Evolutionary conservation across 2,888 invertebrate genomes (phyloP).

Genomic region (Cantharis flavilabris): DNA sequence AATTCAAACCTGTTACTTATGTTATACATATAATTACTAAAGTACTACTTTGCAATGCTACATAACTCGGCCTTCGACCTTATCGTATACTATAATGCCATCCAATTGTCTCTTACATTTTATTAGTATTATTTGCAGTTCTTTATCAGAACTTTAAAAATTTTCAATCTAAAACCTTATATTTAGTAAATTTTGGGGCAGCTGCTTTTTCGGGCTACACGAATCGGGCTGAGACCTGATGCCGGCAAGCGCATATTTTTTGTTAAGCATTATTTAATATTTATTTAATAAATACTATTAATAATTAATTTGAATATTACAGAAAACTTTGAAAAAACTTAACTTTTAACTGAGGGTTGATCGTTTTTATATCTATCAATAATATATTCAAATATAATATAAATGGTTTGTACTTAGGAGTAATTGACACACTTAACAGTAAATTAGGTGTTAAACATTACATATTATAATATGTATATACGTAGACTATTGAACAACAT

Average conservation of each 20-base stretch:
- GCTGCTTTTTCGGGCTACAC: not conserved
- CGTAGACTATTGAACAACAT: not conserved
- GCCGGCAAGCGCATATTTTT: too few species aligned
- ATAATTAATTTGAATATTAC: not conserved
- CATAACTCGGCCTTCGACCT: not conserved
- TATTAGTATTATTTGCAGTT: not conserved
- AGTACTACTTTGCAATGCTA: not conserved
- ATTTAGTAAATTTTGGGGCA: not conserved
- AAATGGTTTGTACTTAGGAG: not conserved
- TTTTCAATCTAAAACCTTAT: not conserved
- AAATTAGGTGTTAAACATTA: not conserved
- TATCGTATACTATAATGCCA: not conserved
- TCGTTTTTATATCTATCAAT: not conserved
- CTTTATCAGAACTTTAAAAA: not conserved
- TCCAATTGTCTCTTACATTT: too few species aligned
- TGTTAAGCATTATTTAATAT: not conserved
- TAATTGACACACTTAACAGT: not conserved
- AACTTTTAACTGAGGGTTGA: not conserved
- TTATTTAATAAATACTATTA: too few species aligned
- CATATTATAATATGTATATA: too few species aligned
- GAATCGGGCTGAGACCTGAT: too few species aligned
- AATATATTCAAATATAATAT: not conserved
- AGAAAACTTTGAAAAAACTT: not conserved
- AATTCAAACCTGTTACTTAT: not conserved
- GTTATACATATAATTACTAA: not conserved